phyloP scores from a whole-genome alignment of 2,888 invertebrate species.

The Mystacides longicornis region DNA sequence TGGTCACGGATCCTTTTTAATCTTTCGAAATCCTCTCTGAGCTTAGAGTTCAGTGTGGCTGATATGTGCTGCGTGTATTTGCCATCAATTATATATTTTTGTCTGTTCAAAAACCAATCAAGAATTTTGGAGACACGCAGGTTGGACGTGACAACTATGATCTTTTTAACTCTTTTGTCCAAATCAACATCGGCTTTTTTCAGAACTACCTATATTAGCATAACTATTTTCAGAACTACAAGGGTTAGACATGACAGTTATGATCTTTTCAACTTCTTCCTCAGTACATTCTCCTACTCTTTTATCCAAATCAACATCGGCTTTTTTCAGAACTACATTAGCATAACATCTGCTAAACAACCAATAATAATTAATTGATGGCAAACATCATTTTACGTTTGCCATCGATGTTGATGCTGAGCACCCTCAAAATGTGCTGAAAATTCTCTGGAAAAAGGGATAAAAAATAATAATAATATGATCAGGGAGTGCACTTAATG shows the following conservation, averaged over 20 bases:
- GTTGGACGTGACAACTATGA: too few relatives aligned
- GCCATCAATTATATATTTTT: constrained; percentile 98
- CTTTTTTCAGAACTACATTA: constrained; percentile 96
- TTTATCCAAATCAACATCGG: constrained; percentile 95
- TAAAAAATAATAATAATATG: too few relatives aligned
- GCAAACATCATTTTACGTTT: constrained; percentile 98
- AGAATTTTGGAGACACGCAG: constrained; percentile 98
- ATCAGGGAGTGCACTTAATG: too few relatives aligned
- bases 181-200: too few relatives aligned
- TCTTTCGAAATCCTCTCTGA: constrained; percentile 98
- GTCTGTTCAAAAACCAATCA: constrained; percentile 99
- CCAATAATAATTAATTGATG: constrained; percentile 98
- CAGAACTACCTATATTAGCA: too few relatives aligned
- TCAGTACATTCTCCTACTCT: constrained; percentile 98
- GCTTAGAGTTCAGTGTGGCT: constrained; percentile 90
- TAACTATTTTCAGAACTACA: too few relatives aligned
- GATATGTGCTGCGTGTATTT: constrained; percentile 95
- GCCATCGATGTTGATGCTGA: constrained; percentile 99
- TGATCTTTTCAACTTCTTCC: constrained; percentile 96
- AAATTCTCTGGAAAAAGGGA: constrained; percentile 99
- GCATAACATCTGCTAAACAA: constrained; percentile 96
- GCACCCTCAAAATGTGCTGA: constrained; percentile 99
- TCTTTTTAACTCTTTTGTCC: too few relatives aligned
- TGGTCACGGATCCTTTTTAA: constrained; percentile 99
- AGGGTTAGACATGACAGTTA: constrained; percentile 99